Conservation (phyloP, 2,113 vertebrate genomes). For the Mustelus asterias region DNA sequence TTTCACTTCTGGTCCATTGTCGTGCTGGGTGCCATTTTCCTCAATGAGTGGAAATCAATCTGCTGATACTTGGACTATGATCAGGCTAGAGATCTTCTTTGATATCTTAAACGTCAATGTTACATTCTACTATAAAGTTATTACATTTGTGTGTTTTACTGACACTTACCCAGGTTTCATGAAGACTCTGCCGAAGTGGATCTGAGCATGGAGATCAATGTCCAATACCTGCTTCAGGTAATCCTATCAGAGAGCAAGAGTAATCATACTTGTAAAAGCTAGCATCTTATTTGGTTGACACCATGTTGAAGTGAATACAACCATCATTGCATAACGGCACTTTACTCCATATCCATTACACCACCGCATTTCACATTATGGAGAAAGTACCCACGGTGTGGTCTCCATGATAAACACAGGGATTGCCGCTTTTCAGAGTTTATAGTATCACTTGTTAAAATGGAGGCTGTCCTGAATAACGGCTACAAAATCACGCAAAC, state of each 20-base stretch:
- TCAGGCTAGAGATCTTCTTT: not conserved
- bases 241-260: conserved; percentile 69
- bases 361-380: not conserved
- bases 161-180: conserved; percentile 97
- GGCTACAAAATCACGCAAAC: not conserved
- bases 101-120: not conserved
- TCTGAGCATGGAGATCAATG: conserved; percentile 98
- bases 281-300: not conserved
- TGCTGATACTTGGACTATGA: not conserved
- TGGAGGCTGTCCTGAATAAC: not conserved
- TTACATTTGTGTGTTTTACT: not conserved
- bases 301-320: not conserved
- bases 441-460: not conserved
- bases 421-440: not conserved
- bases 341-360: not conserved
- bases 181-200: conserved; percentile 97
- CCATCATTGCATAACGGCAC: not conserved
- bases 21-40: not conserved
- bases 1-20: not conserved
- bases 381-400: not conserved
- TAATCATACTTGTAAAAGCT: conserved; percentile 38
- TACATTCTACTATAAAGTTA: not conserved
- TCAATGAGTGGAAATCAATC: not conserved
- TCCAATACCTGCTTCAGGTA: conserved; percentile 99
- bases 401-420: not conserved